Percentiles rank a stretch among this genome's conserved stretches.
Conservation (phyloP, 1,140 invertebrate genomes). For the Microplitis demolitor region DNA sequence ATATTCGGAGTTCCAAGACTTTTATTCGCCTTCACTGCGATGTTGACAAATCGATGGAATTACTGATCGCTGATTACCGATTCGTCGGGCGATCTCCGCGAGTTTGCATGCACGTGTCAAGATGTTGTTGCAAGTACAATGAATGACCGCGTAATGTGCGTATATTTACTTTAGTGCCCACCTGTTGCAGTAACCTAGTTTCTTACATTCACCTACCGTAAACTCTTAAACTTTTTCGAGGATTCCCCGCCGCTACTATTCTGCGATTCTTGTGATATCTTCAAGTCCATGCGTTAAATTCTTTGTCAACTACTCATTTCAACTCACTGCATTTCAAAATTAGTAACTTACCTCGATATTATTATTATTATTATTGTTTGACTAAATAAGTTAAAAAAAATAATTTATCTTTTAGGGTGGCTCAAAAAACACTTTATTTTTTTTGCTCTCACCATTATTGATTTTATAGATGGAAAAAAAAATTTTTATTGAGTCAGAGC, state of each 20-base stretch:
- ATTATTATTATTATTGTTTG: background rate
- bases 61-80: no score
- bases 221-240: conserved; percentile 54
- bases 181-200: conserved; percentile 58
- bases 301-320: background rate
- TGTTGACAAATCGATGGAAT: no score
- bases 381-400: background rate
- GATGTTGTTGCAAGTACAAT: conserved; percentile 15
- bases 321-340: background rate
- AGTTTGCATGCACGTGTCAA: background rate
- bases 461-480: no score
- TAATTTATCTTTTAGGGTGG: no score
- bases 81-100: no score
- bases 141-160: conserved; percentile 55
- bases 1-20: no score
- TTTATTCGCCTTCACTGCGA: no score
- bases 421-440: no score
- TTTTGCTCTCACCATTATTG: no score
- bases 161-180: conserved; percentile 60
- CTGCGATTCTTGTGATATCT: conserved; percentile 17
- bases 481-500: no score
- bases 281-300: conserved; percentile 3
- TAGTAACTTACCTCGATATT: background rate
- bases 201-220: conserved; percentile 49
- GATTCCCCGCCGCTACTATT: conserved; percentile 9